Conservation (phyloP, 1,140 invertebrate genomes). For the Aphelinus atriplicis region DNA sequence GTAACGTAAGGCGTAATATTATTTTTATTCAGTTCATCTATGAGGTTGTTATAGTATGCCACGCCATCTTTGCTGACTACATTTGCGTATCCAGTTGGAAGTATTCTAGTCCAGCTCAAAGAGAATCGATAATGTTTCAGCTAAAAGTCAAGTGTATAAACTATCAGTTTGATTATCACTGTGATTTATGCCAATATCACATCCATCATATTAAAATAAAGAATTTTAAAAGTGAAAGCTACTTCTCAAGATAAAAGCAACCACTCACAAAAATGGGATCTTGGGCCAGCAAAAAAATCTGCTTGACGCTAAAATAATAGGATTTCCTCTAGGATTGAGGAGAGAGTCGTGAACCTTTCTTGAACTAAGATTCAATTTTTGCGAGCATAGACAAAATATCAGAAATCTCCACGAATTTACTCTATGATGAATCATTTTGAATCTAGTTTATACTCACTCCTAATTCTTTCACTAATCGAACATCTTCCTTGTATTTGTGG, state of each 20-base stretch:
- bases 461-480: conserved; percentile 62
- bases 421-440: background rate
- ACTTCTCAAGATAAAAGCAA: conserved; percentile 7
- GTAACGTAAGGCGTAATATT: conserved; percentile 67
- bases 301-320: background rate
- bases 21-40: conserved; percentile 67
- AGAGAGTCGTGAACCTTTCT: too few relatives aligned
- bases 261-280: background rate
- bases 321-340: too few relatives aligned
- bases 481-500: conserved; percentile 65
- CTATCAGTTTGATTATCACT: too few relatives aligned
- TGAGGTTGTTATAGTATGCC: conserved; percentile 69
- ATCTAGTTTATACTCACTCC: conserved; percentile 54
- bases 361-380: background rate
- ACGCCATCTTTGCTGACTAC: conserved; percentile 66
- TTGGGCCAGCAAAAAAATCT: background rate
- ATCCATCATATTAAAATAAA: background rate
- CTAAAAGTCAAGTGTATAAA: conserved; percentile 40
- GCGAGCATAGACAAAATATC: conserved; percentile 8
- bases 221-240: background rate
- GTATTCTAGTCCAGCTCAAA: conserved; percentile 70
- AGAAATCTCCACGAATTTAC: background rate
- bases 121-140: conserved; percentile 70
- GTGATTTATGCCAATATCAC: background rate
- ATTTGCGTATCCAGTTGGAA: conserved; percentile 69